Percentiles rank a stretch among this genome's conserved stretches.
These are phyloP conservation scores for Arremon brunneinucha DNA, from an alignment of 2,797 vertebrate species.

Conservation along the genomic window DNA sequence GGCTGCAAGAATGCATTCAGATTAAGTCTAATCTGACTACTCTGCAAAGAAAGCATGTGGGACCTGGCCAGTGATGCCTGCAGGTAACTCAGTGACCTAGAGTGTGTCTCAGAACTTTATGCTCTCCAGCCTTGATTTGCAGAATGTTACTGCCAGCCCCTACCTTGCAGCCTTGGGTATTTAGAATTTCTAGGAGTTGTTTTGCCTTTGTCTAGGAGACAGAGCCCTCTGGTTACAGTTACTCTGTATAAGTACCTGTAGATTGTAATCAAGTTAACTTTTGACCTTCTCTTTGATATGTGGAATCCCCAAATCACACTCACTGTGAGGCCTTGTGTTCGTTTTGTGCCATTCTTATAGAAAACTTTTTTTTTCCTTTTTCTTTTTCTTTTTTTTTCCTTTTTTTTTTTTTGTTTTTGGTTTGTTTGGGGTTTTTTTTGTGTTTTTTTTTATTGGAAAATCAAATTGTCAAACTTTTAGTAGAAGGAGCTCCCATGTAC, in stretches of 20 bases:
- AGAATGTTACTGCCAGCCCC: neutral
- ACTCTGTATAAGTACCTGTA: neutral
- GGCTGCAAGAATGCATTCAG: neutral
- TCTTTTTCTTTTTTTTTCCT: neutral
- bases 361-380: accelerated
- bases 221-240: neutral
- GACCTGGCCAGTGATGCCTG: neutral
- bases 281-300: constrained; percentile 20
- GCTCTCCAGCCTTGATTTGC: neutral
- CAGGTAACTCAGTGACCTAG: neutral
- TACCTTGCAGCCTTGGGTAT: neutral
- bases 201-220: neutral
- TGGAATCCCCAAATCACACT: neutral
- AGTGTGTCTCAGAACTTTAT: neutral
- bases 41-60: neutral
- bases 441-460: neutral
- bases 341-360: neutral
- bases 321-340: neutral
- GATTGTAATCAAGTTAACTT: constrained; percentile 48
- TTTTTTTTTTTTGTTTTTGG: neutral
- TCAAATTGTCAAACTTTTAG: neutral
- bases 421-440: neutral
- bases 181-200: neutral
- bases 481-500: neutral
- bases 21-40: neutral